These are phyloP conservation scores for Gastracanthus pulcherrimus DNA, from an alignment of 2,888 invertebrate genomes.

Conservation along the genomic window DNA sequence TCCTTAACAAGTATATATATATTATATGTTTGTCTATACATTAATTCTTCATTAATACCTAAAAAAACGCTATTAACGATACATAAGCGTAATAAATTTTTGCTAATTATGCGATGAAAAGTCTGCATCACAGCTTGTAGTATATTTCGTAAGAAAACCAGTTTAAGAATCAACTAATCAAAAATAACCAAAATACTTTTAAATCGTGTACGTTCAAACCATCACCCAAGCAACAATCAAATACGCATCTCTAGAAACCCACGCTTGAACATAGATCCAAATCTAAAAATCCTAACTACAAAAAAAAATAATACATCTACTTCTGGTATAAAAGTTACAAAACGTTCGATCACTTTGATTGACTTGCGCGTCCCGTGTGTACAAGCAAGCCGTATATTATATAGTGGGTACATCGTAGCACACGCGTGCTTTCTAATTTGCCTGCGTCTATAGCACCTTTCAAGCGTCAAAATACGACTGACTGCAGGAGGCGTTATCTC, in stretches of 20 bases:
- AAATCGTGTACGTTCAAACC: too few species aligned
- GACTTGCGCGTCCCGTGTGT: background rate
- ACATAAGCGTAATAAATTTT: too few species aligned
- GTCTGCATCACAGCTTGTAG: too few species aligned
- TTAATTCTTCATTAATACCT: too few species aligned
- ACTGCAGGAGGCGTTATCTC: slow-evolving; percentile 2
- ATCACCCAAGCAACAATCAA: background rate
- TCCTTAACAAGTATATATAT: too few species aligned
- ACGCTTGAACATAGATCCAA: background rate
- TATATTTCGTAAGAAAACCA: too few species aligned
- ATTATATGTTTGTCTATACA: too few species aligned
- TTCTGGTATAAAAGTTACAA: background rate
- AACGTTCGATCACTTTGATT: slow-evolving; percentile 22
- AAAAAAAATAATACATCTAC: background rate
- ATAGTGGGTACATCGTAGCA: background rate
- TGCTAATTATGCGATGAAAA: too few species aligned
- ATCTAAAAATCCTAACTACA: background rate
- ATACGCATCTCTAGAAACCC: background rate
- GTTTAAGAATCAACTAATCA: too few species aligned
- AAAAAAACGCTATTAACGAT: too few species aligned
- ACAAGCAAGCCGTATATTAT: background rate
- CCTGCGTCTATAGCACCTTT: background rate
- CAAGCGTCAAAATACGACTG: background rate
- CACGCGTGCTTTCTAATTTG: slow-evolving; percentile 12
- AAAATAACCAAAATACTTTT: too few species aligned